Conservation (phyloP, 2,797 vertebrate species). For the Chrysolophus pictus region DNA sequence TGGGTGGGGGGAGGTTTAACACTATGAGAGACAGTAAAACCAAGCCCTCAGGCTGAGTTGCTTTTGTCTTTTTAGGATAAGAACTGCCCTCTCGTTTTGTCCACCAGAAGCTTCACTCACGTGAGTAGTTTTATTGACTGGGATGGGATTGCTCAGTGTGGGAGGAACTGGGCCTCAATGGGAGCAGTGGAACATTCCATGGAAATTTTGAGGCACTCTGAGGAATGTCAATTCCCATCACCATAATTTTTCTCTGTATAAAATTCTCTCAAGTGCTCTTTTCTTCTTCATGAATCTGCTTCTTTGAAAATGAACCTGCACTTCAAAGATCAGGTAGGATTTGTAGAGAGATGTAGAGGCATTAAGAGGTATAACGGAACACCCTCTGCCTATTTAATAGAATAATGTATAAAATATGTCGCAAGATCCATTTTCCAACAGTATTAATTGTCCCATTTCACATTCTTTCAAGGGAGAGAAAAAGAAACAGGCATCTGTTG, state of each 20-base stretch:
- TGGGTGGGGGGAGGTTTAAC: neutral
- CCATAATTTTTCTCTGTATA: constrained; percentile 27
- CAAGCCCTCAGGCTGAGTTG: neutral
- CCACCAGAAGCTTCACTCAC: neutral
- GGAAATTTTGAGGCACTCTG: constrained; percentile 53
- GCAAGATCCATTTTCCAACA: neutral
- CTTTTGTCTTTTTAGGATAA: constrained; percentile 2
- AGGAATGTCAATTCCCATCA: constrained; percentile 60
- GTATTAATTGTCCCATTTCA: neutral
- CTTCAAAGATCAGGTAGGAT: constrained; percentile 53
- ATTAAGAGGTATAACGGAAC: neutral
- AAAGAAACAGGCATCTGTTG: neutral
- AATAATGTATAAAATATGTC: neutral
- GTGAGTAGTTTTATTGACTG: constrained; percentile 20
- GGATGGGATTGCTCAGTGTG: neutral
- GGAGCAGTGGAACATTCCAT: constrained; percentile 32
- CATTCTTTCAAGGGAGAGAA: neutral
- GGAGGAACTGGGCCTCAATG: neutral
- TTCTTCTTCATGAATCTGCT: constrained; percentile 47
- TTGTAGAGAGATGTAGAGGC: constrained; percentile 36
- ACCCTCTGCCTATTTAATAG: constrained; percentile 25
- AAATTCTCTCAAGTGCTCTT: constrained; percentile 17
- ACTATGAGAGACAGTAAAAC: neutral
- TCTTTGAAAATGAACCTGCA: constrained; percentile 49
- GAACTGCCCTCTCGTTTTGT: neutral